A percentile compares a stretch with the other conserved stretches of the same genome.
Conservation (phyloP, 1,140 invertebrate genomes). For the Patella vulgata region DNA sequence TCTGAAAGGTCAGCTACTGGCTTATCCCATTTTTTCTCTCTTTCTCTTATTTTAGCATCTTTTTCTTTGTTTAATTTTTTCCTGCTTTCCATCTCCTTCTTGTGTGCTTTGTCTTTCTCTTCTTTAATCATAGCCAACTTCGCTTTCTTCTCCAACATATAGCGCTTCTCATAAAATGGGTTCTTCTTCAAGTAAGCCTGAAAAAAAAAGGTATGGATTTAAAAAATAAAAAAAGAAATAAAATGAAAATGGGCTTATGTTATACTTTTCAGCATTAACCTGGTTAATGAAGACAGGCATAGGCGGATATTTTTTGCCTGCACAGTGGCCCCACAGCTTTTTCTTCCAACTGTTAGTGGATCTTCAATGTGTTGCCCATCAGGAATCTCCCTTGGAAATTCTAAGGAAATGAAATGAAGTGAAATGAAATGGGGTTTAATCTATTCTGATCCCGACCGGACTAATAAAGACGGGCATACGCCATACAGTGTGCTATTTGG, state of each 20-base stretch:
- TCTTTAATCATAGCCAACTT: conserved; percentile 28
- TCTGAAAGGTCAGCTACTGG: conserved; percentile 17
- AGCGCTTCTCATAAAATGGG: conserved; percentile 55
- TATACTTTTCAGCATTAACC: not conserved
- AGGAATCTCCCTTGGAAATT: too few relatives aligned
- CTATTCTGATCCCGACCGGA: too few relatives aligned
- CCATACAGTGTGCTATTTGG: too few relatives aligned
- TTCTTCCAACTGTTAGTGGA: too few relatives aligned
- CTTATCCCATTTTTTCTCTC: conserved; percentile 23
- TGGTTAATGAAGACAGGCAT: too few relatives aligned
- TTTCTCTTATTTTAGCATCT: conserved; percentile 17
- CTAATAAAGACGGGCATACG: too few relatives aligned
- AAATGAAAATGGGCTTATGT: too few relatives aligned
- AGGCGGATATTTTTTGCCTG: too few relatives aligned
- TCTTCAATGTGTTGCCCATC: too few relatives aligned
- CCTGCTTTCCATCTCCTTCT: conserved; percentile 20
- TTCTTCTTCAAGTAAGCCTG: conserved; percentile 54
- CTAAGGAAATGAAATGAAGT: too few relatives aligned
- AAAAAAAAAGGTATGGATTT: conserved; percentile 17
- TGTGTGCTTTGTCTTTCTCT: conserved; percentile 8
- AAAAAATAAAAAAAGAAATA: conserved; percentile 2
- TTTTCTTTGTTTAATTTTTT: conserved; percentile 21
- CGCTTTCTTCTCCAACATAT: conserved; percentile 50
- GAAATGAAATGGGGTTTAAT: too few relatives aligned
- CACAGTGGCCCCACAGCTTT: too few relatives aligned